Percentiles rank a stretch among this genome's conserved stretches.
Conservation (phyloP, 2,797 vertebrate species). For the Premnoplex brunnescens region DNA sequence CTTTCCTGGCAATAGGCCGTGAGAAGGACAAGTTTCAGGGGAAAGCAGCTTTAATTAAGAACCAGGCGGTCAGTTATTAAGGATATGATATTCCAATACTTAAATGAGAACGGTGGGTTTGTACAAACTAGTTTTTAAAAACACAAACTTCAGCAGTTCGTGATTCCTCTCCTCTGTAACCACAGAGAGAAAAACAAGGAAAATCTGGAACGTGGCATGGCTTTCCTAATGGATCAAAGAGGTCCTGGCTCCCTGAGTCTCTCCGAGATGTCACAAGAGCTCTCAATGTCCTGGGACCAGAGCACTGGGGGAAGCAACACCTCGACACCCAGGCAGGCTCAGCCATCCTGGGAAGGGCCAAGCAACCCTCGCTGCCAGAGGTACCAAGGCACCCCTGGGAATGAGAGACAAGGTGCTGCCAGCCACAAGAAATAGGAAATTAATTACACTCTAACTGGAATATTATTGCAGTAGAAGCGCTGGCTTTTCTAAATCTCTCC, state of each 20-base stretch:
- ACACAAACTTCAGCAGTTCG: not conserved
- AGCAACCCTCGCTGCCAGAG: not conserved
- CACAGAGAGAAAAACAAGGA: not conserved
- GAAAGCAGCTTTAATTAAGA: not conserved
- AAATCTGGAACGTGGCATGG: not conserved
- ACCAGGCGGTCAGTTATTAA: not conserved
- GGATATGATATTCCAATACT: not conserved
- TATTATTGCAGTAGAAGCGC: not conserved
- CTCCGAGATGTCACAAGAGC: fast-evolving
- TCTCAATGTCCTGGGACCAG: not conserved
- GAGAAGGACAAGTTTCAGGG: not conserved
- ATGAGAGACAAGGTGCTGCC: not conserved
- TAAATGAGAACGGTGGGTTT: not conserved
- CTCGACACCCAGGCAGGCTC: not conserved
- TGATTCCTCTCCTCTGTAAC: not conserved
- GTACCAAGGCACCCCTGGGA: not conserved
- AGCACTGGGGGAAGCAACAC: not conserved
- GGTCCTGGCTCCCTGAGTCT: not conserved
- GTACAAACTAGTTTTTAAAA: not conserved
- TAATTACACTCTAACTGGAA: not conserved
- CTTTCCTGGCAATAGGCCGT: not conserved
- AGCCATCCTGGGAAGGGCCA: not conserved
- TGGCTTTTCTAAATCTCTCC: not conserved
- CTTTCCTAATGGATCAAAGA: not conserved
- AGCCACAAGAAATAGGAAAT: not conserved